A percentile compares a stretch with the other conserved stretches of the same genome.
Conservation (phyloP, 2,797 vertebrate genomes). For the Rhynchotus rufescens region DNA sequence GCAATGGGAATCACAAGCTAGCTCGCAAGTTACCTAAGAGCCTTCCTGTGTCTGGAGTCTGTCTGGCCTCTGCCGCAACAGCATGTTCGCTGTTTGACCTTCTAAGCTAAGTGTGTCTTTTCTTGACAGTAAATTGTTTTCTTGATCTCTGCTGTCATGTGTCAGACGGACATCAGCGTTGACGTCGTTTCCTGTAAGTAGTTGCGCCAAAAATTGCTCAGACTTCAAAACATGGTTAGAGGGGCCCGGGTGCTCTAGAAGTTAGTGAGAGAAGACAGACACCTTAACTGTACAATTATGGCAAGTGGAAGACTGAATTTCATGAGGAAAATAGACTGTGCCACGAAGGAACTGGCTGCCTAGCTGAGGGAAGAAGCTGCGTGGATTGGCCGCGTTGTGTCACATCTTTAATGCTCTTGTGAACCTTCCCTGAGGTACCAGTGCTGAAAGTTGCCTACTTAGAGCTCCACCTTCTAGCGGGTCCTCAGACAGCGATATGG, state of each 20-base stretch:
- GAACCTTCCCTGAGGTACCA: not conserved
- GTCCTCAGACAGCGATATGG: not conserved
- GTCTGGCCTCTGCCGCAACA: not conserved
- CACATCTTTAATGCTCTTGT: not conserved
- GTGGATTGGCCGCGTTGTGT: too few relatives aligned
- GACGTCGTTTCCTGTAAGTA: not conserved
- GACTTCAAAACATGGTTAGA: not conserved
- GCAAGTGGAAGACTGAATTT: fast-evolving
- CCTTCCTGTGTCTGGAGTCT: not conserved
- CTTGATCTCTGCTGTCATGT: not conserved
- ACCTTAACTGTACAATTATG: not conserved
- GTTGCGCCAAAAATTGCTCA: not conserved
- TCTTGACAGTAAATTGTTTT: not conserved
- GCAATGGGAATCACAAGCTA: not conserved
- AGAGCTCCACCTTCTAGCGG: not conserved
- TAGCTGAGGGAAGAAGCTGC: not conserved
- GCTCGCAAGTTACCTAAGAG: not conserved
- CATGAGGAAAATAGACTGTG: not conserved
- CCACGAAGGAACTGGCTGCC: not conserved
- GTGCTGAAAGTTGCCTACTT: not conserved
- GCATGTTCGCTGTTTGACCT: not conserved
- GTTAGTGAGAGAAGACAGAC: not conserved
- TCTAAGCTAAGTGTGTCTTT: not conserved
- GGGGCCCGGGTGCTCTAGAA: not conserved
- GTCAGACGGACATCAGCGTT: not conserved